Evolutionary conservation across 2,888 invertebrate genomes (phyloP), one percentile per base, ranked within the genome.

Genomic region (Diabrotica balteata): DNA sequence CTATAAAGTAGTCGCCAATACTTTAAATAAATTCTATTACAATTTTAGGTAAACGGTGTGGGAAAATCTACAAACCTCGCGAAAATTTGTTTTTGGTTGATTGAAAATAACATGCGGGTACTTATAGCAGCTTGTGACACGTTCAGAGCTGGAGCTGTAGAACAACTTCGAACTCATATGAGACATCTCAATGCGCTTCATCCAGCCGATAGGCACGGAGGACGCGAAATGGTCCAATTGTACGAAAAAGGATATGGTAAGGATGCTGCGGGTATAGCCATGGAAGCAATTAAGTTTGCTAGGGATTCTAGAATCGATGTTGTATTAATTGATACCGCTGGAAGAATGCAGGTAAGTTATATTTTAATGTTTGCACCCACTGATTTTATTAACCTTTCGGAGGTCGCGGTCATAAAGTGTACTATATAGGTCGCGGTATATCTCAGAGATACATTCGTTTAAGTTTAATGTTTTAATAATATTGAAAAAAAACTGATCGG

Each of bases 121-220:
- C 86, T 99, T 80, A 98, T 99, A 72, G 99, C 99, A 7, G 99
- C 99, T 22, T 98, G 99, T 82, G 99, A 99, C 86, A 99, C 99
- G 52, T 99, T 99, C 88, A 90, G 98, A 77, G 98, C 99, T 0
- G 99, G 99, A 68, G 99, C 99, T 42, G 99, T 99, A 0, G 99
- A 99, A 83, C 99, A 99, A 83, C 87, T 99, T 75, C 89, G 98
- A 50, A 99, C 99, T 0, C 99, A 99, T 85, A 93, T 91, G 69
- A 87, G 94, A 0, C 96, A 96, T 79, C 88, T 99, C 76, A 97
- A 97, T 85, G 96, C 97, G 7, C 86, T 99, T 68, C 98, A 98
- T 85, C 96, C 98, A 0, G 86, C 91, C 0, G 87, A 89, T 22
- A 86, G 87, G 59, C 95, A 95, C 76, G 84, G 80, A 7, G 92